Conservation (phyloP, 1,140 invertebrate species). For the Listronotus bonariensis region DNA sequence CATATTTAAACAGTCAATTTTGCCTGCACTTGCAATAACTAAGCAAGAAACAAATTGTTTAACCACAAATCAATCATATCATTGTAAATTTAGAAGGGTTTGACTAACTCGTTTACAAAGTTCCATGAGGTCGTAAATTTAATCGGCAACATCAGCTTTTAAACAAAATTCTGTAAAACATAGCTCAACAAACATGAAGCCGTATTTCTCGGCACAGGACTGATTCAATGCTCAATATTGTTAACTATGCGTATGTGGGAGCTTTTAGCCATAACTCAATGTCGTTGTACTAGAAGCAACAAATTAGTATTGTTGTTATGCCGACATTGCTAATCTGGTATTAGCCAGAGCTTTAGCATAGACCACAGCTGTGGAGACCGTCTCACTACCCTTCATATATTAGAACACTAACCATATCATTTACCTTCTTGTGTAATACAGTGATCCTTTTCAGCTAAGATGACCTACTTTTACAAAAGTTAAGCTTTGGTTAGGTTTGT, state of each 20-base stretch:
- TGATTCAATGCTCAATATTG: constrained; percentile 43
- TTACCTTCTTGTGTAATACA: constrained; percentile 38
- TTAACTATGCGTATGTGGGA: constrained; percentile 47
- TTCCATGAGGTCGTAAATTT: constrained; percentile 24
- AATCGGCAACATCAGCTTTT: constrained; percentile 7
- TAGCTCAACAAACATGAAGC: constrained; percentile 32
- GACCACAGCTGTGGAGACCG: constrained; percentile 50
- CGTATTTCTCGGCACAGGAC: constrained; percentile 33
- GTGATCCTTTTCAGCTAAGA: constrained; percentile 17
- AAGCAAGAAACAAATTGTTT: too few species aligned
- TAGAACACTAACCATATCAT: constrained; percentile 37
- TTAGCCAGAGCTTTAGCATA: constrained; percentile 52
- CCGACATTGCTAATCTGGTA: constrained; percentile 55
- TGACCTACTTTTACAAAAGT: constrained; percentile 17
- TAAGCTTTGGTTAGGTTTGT: too few species aligned
- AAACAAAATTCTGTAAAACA: constrained; percentile 36
- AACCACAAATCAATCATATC: too few species aligned
- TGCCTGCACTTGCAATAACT: too few species aligned
- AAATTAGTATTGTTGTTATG: constrained; percentile 57
- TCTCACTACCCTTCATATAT: constrained; percentile 41
- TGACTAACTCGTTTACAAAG: constrained; percentile 12
- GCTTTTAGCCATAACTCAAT: constrained; percentile 55
- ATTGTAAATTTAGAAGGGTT: constrained; percentile 9
- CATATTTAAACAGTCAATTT: too few species aligned
- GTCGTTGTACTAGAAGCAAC: constrained; percentile 55